Percentiles rank a stretch among this genome's conserved stretches.
Evolutionary conservation across 2,113 vertebrate species (phyloP).

Genomic region (Spilogale gracilis): DNA sequence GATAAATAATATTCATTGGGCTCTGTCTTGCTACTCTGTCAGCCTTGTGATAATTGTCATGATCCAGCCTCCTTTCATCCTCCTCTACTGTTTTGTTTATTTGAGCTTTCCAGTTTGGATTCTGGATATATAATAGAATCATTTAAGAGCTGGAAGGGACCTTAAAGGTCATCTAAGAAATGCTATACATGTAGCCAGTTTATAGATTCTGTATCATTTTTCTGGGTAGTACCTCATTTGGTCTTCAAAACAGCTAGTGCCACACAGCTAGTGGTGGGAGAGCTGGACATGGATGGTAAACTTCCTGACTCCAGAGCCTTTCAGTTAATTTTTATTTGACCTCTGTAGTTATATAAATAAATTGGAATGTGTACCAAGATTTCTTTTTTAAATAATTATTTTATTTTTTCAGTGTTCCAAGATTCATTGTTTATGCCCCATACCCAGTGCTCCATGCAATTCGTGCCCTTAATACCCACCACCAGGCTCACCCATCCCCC

Average conservation of each 20-base stretch:
- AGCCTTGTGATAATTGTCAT: neutral
- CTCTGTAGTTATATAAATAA: conserved; percentile 65
- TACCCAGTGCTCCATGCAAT: too few species aligned
- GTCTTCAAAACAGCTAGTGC: conserved; percentile 13
- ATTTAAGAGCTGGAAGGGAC: conserved; percentile 50
- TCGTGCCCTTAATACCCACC: too few species aligned
- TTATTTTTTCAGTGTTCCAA: too few species aligned
- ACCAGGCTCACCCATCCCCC: too few species aligned
- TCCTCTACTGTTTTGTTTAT: conserved; percentile 10
- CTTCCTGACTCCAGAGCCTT: conserved; percentile 47
- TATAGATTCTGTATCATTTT: conserved; percentile 54
- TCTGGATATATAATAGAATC: conserved; percentile 30
- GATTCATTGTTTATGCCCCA: too few species aligned
- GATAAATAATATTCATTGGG: conserved; percentile 4
- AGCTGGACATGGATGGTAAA: neutral
- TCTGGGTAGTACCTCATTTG: neutral
- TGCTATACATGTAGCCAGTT: neutral
- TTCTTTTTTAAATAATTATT: neutral
- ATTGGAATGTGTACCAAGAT: conserved; percentile 49
- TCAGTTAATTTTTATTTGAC: conserved; percentile 60
- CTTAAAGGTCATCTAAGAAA: conserved; percentile 41
- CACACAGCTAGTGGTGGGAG: neutral
- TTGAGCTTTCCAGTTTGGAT: conserved; percentile 59
- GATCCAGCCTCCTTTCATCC: neutral
- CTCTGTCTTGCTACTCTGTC: neutral